Conservation (phyloP, 2,797 vertebrate genomes). For the Lagocephalus sceleratus region DNA sequence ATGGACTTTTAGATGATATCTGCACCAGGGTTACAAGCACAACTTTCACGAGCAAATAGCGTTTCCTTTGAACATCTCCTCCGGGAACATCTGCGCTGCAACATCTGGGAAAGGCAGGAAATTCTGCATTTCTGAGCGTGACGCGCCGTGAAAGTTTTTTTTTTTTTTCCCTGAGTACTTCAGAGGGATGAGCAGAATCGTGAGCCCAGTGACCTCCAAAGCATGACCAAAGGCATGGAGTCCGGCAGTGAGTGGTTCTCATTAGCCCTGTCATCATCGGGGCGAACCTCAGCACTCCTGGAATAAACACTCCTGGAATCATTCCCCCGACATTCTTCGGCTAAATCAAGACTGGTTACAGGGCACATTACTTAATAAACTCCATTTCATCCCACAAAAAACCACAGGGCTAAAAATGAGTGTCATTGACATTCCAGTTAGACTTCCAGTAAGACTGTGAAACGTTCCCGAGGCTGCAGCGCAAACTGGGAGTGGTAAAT, state of each 20-base stretch:
- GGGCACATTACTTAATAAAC: slow-evolving; percentile 17
- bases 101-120: slow-evolving; percentile 89
- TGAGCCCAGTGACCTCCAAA: slow-evolving; percentile 62
- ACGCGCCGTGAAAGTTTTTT: slow-evolving; percentile 77
- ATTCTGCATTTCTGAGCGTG: slow-evolving; percentile 79
- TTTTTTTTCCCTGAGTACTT: slow-evolving; percentile 45
- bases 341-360: slow-evolving; percentile 26
- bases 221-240: slow-evolving; percentile 73
- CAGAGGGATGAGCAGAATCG: slow-evolving; percentile 65
- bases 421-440: too few relatives aligned
- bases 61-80: slow-evolving; percentile 63
- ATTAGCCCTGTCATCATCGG: slow-evolving; percentile 88
- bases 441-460: too few relatives aligned
- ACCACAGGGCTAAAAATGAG: too few relatives aligned
- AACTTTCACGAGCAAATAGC: slow-evolving; percentile 47
- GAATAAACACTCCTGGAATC: too few relatives aligned
- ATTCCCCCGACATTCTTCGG: not conserved
- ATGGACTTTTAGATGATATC: slow-evolving; percentile 5
- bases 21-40: slow-evolving; percentile 16
- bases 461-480: too few relatives aligned
- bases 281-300: slow-evolving; percentile 81
- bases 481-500: slow-evolving; percentile 70
- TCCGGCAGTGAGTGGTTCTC: slow-evolving; percentile 86
- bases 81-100: slow-evolving; percentile 83
- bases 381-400: slow-evolving; percentile 17